phyloP scores from a whole-genome alignment of 2,113 vertebrate genomes.

The Hyperoodon ampullatus region DNA sequence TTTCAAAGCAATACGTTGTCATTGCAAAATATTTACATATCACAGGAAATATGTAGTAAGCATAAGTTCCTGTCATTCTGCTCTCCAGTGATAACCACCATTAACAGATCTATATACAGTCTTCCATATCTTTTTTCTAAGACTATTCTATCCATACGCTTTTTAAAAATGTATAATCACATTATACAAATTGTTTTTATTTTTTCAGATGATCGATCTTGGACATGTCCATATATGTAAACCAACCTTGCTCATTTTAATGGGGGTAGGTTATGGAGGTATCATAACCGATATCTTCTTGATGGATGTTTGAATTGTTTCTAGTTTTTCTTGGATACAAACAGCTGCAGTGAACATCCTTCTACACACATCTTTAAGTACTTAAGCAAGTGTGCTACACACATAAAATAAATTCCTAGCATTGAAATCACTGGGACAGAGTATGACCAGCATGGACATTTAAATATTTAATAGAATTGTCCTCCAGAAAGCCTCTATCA shows the following conservation, averaged over 20 bases:
- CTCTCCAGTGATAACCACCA: not conserved
- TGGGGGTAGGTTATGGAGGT: not conserved
- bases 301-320: not conserved
- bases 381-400: not conserved
- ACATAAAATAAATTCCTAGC: not conserved
- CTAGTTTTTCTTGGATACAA: conserved; percentile 5
- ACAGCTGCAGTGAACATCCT: not conserved
- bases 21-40: conserved; percentile 24
- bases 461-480: conserved; percentile 16
- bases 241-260: conserved; percentile 5
- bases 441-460: not conserved
- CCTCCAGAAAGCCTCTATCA: not conserved
- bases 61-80: not conserved
- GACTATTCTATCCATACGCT: not conserved
- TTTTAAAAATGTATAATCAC: not conserved
- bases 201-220: not conserved
- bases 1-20: not conserved
- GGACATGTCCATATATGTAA: not conserved
- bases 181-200: not conserved
- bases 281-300: not conserved
- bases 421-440: not conserved
- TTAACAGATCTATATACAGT: not conserved
- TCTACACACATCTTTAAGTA: not conserved
- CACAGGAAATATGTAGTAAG: not conserved
- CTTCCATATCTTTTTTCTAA: not conserved